Evolutionary conservation across 2,113 vertebrate genomes (phyloP).

Genomic region (Struthio camelus): DNA sequence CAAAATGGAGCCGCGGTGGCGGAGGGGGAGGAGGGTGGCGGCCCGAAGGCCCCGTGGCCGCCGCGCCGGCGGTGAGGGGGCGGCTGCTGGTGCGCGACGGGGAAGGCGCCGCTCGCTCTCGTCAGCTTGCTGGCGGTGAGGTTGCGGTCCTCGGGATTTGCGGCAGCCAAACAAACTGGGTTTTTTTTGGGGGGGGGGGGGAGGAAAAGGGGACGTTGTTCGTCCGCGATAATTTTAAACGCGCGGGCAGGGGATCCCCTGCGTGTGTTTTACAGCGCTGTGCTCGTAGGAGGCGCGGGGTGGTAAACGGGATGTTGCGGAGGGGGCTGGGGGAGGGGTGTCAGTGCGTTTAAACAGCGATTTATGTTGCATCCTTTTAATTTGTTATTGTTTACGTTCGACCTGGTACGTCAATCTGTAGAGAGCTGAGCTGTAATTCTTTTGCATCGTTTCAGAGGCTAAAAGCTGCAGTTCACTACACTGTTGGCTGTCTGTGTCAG

Average conservation of each 20-base stretch:
- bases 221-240: no score
- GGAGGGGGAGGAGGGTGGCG: neutral
- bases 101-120: no score
- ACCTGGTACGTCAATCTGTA: accelerated
- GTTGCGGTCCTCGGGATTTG: no score
- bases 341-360: no score
- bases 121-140: no score
- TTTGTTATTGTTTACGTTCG: accelerated
- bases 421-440: neutral
- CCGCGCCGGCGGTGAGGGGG: neutral
- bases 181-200: no score
- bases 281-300: accelerated
- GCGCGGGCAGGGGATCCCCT: neutral
- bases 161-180: no score
- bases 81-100: no score
- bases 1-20: neutral
- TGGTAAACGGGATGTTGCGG: accelerated
- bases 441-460: conserved; percentile 78
- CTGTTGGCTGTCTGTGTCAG: conserved; percentile 82
- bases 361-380: no score
- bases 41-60: neutral
- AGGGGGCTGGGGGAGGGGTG: neutral
- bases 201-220: neutral
- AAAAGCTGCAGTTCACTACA: conserved; percentile 89
- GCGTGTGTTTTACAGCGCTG: neutral